phyloP scores from a whole-genome alignment of 1,140 invertebrate genomes.

The Chymomyza costata region DNA sequence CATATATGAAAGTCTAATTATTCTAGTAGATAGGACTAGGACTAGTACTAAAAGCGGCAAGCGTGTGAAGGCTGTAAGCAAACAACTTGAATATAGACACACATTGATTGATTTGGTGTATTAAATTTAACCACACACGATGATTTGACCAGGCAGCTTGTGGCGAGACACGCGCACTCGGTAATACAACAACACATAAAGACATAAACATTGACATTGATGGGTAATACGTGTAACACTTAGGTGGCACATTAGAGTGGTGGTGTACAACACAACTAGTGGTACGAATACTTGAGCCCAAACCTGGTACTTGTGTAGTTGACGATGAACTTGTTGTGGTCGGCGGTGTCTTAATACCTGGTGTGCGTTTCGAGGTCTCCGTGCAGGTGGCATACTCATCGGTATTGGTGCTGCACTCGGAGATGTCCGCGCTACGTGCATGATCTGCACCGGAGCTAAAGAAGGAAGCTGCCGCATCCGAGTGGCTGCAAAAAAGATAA shows the following conservation, averaged over 20 bases:
- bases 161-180: slow-evolving; percentile 17
- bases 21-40: background rate
- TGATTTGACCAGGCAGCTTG: background rate
- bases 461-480: slow-evolving; percentile 44
- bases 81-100: slow-evolving; percentile 5
- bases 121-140: too few species aligned
- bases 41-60: slow-evolving; percentile 7
- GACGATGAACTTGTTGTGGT: slow-evolving; percentile 75
- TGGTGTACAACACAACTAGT: background rate
- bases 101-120: slow-evolving; percentile 19
- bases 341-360: slow-evolving; percentile 75
- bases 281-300: slow-evolving; percentile 27
- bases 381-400: slow-evolving; percentile 88
- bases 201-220: slow-evolving; percentile 28
- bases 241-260: too few species aligned
- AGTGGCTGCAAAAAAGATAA: slow-evolving; percentile 29
- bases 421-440: slow-evolving; percentile 83
- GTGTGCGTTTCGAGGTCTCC: slow-evolving; percentile 86
- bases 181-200: slow-evolving; percentile 20
- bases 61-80: slow-evolving; percentile 8
- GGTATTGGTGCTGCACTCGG: slow-evolving; percentile 89
- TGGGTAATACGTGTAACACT: background rate
- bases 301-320: slow-evolving; percentile 75
- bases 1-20: background rate
- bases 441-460: slow-evolving; percentile 32